phyloP scores from a whole-genome alignment of 1,140 invertebrate species.

The Rhizoglyphus robini region DNA sequence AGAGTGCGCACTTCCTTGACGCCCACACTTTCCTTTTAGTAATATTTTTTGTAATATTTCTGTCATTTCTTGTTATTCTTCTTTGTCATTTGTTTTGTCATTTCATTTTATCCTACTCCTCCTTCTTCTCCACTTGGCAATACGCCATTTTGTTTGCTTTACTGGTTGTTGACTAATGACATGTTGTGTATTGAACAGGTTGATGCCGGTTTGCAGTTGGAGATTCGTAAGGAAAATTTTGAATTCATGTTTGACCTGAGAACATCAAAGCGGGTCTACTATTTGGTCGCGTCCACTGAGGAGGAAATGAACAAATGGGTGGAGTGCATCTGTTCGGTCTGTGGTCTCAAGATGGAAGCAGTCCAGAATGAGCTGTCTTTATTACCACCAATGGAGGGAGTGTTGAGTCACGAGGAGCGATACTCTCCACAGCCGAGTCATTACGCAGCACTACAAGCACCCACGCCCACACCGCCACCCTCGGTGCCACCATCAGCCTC shows the following conservation, averaged over 20 bases:
- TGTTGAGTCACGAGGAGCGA: conserved; percentile 25
- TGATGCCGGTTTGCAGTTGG: conserved; percentile 66
- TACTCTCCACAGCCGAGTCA: conserved; percentile 24
- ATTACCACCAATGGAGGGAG: background rate
- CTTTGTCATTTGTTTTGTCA: background rate
- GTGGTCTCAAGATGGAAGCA: conserved; percentile 61
- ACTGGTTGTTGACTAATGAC: background rate
- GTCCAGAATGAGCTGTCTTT: conserved; percentile 26
- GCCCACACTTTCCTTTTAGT: too few species aligned
- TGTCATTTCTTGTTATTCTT: background rate
- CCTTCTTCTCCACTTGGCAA: background rate
- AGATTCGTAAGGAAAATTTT: conserved; percentile 63
- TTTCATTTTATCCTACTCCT: background rate
- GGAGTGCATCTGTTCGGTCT: conserved; percentile 78
- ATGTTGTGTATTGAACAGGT: conserved; percentile 44
- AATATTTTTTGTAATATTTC: background rate
- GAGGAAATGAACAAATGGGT: conserved; percentile 90
- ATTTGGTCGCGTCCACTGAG: conserved; percentile 76
- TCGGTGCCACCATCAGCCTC: background rate
- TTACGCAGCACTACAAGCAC: background rate
- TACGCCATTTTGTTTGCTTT: background rate
- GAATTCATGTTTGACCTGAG: conserved; percentile 74
- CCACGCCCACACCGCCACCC: background rate
- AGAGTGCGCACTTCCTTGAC: too few species aligned
- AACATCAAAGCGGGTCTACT: conserved; percentile 74